phyloP scores from a whole-genome alignment of 2,113 vertebrate genomes.

The Hassar affinis region DNA sequence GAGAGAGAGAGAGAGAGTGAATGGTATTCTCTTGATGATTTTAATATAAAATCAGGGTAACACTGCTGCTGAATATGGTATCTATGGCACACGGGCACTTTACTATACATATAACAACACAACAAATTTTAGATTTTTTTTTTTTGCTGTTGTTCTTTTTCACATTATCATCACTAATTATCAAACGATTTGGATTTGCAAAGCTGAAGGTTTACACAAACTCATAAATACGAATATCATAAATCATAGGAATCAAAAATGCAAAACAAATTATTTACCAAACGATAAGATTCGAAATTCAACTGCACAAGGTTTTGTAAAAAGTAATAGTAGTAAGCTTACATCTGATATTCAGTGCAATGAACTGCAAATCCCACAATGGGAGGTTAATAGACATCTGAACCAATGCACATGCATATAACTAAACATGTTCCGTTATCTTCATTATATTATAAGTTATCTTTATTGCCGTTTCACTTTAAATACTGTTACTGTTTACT shows the following conservation, averaged over 20 bases:
- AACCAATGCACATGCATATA: slow-evolving; percentile 72
- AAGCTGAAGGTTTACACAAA: slow-evolving; percentile 33
- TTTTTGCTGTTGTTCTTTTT: not conserved
- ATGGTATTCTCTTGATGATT: slow-evolving; percentile 44
- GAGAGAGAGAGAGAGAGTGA: not conserved
- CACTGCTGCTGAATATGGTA: slow-evolving; percentile 58
- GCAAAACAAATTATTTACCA: slow-evolving; percentile 57
- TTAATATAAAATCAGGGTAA: slow-evolving; percentile 71
- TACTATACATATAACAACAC: slow-evolving; percentile 51
- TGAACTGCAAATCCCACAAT: slow-evolving; percentile 54
- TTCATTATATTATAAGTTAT: slow-evolving; percentile 26
- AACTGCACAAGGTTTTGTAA: slow-evolving; percentile 60
- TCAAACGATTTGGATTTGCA: slow-evolving; percentile 54
- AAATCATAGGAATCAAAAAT: slow-evolving; percentile 57
- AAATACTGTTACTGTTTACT: slow-evolving; percentile 59
- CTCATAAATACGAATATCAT: slow-evolving; percentile 54
- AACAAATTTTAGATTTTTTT: slow-evolving; percentile 7
- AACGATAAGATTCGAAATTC: slow-evolving; percentile 54
- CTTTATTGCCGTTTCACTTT: slow-evolving; percentile 70
- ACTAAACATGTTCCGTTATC: slow-evolving; percentile 51
- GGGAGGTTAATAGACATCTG: slow-evolving; percentile 51
- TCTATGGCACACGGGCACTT: slow-evolving; percentile 57
- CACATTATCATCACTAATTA: slow-evolving; percentile 26
- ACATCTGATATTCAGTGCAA: slow-evolving; percentile 51
- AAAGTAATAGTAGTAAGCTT: slow-evolving; percentile 53